Conservation (phyloP, 2,888 invertebrate genomes). For the Cyclophora punctaria region DNA sequence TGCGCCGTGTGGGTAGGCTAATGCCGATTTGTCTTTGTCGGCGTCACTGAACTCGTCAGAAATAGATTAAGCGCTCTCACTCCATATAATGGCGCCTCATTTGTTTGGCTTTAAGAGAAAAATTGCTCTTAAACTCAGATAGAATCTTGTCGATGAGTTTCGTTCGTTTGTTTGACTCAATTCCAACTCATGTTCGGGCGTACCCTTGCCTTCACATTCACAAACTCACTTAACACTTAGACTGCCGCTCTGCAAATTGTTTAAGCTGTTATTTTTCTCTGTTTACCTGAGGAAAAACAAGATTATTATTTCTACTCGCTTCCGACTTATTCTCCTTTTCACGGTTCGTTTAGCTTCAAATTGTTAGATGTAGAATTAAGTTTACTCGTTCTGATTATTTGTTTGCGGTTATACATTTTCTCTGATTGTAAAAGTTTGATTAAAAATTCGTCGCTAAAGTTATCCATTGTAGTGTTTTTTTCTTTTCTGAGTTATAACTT, state of each 20-base stretch:
- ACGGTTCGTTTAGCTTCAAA: conserved; percentile 38
- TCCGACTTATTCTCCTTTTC: conserved; percentile 32
- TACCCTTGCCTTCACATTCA: conserved; percentile 31
- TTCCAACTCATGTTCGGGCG: conserved; percentile 22
- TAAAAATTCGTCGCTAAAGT: conserved; percentile 20
- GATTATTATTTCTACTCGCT: conserved; percentile 43
- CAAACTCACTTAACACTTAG: conserved; percentile 59
- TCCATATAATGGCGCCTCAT: conserved; percentile 75
- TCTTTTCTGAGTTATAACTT: conserved; percentile 21
- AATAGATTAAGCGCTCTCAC: conserved; percentile 76
- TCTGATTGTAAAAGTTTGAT: conserved; percentile 16
- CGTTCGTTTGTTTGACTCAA: conserved; percentile 56
- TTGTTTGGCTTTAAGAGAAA: conserved; percentile 75
- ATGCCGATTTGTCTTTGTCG: conserved; percentile 75
- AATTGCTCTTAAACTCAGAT: conserved; percentile 70
- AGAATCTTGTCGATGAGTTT: conserved; percentile 67
- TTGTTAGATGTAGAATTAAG: conserved; percentile 27
- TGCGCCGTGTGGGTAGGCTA: conserved; percentile 73
- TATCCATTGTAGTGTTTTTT: conserved; percentile 10
- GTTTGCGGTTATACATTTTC: conserved; percentile 21
- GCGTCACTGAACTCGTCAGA: conserved; percentile 76
- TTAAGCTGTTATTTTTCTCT: conserved; percentile 43
- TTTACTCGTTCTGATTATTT: conserved; percentile 31
- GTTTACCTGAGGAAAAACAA: conserved; percentile 39
- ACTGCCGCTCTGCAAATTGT: conserved; percentile 50